These are phyloP conservation scores for Agrochola lota DNA, from an alignment of 2,888 invertebrate species.

Conservation along the genomic window DNA sequence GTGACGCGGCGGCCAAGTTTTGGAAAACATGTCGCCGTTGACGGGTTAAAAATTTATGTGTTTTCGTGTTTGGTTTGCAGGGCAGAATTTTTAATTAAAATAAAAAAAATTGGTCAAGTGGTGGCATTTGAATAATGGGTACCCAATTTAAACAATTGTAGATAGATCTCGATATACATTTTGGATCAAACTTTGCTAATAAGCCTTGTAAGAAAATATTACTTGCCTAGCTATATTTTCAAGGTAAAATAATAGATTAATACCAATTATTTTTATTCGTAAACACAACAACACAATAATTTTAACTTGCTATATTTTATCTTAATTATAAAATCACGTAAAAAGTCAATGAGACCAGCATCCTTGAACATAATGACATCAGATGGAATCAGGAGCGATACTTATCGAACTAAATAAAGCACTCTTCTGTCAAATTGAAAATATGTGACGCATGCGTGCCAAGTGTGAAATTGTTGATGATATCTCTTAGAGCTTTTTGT, in stretches of 20 bases:
- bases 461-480: conserved; percentile 87
- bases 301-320: conserved; percentile 31
- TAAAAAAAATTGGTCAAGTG: neutral
- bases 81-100: conserved; percentile 35
- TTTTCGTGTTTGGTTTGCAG: conserved; percentile 68
- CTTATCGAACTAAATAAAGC: conserved; percentile 82
- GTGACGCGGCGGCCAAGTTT: conserved; percentile 84
- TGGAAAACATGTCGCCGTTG: conserved; percentile 84
- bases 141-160: neutral
- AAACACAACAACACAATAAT: neutral
- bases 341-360: conserved; percentile 76
- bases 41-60: conserved; percentile 84
- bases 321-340: conserved; percentile 71
- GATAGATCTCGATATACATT: neutral
- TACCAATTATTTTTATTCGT: neutral
- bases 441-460: conserved; percentile 76
- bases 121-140: neutral
- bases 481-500: conserved; percentile 78
- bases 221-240: neutral
- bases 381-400: conserved; percentile 80
- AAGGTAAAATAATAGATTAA: neutral
- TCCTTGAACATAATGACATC: conserved; percentile 80
- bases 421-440: conserved; percentile 80
- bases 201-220: neutral
- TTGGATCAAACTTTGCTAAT: neutral